Percentiles rank a stretch among this genome's conserved stretches.
Conservation (phyloP, 2,888 invertebrate species). For the Stenodema calcarata region DNA sequence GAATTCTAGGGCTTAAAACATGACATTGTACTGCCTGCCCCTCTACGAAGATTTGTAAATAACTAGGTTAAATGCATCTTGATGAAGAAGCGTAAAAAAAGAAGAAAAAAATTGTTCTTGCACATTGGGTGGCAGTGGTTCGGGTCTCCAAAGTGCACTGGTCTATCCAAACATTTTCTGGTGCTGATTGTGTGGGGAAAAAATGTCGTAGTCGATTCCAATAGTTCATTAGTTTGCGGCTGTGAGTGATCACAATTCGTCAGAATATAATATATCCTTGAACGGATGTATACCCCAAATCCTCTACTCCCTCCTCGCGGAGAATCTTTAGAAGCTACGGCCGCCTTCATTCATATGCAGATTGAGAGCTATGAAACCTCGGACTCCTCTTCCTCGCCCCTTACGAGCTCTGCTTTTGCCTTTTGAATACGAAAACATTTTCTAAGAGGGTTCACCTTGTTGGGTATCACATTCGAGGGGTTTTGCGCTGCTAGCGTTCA, state of each 20-base stretch:
- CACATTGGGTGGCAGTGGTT: too few relatives aligned
- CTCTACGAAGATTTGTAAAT: too few relatives aligned
- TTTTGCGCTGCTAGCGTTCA: constrained; percentile 10
- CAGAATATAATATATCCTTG: background rate
- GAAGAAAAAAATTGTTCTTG: too few relatives aligned
- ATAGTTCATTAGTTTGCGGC: too few relatives aligned
- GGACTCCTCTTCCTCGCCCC: background rate
- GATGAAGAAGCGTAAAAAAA: too few relatives aligned
- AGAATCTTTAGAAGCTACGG: background rate
- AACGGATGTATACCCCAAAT: background rate
- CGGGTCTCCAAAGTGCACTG: too few relatives aligned
- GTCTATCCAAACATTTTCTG: too few relatives aligned
- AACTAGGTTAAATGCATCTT: too few relatives aligned
- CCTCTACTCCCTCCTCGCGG: background rate
- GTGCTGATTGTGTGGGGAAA: too few relatives aligned
- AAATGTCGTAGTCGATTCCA: background rate
- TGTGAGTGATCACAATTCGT: too few relatives aligned
- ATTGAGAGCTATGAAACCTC: constrained; percentile 28
- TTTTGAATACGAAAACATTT: constrained; percentile 42
- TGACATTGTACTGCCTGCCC: too few relatives aligned
- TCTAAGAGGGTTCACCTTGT: constrained; percentile 25
- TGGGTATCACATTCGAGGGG: constrained; percentile 23
- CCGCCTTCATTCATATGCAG: constrained; percentile 37
- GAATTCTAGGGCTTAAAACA: too few relatives aligned
- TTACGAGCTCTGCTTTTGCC: background rate